phyloP scores from a whole-genome alignment of 2,797 vertebrate genomes.

The Oryzias sinensis region DNA sequence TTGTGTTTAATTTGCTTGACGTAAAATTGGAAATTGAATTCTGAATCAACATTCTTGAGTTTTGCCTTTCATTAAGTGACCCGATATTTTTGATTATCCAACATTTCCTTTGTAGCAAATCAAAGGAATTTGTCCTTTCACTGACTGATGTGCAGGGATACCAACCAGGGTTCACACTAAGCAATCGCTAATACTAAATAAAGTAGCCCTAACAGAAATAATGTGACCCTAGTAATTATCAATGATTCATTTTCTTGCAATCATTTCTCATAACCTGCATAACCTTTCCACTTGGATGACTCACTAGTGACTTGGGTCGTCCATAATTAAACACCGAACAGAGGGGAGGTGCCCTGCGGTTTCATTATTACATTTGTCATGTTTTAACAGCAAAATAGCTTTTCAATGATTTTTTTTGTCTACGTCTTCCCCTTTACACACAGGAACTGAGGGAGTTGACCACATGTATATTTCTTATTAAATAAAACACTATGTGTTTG shows the following conservation, averaged over 20 bases:
- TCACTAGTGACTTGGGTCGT: constrained; percentile 35
- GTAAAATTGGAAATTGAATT: too few relatives aligned
- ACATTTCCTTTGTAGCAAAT: not conserved
- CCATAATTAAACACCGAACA: constrained; percentile 28
- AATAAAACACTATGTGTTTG: too few relatives aligned
- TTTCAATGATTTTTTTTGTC: not conserved
- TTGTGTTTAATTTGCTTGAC: not conserved
- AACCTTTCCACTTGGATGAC: constrained; percentile 27
- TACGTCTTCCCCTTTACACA: constrained; percentile 1
- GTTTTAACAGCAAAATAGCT: not conserved
- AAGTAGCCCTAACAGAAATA: constrained; percentile 12
- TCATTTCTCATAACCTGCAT: constrained; percentile 29
- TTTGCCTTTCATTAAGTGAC: too few relatives aligned
- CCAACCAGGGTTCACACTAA: constrained; percentile 1
- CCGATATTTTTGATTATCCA: not conserved
- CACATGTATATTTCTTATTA: too few relatives aligned
- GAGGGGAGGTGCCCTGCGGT: constrained; percentile 21
- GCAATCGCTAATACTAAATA: constrained; percentile 40
- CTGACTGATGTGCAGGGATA: not conserved
- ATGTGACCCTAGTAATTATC: constrained; percentile 35
- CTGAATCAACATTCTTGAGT: too few relatives aligned
- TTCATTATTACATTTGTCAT: constrained; percentile 18
- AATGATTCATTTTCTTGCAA: constrained; percentile 30
- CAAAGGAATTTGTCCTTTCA: constrained; percentile 4
- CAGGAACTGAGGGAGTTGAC: not conserved